Evolutionary conservation across 1,140 invertebrate genomes (phyloP).

Genomic region (Gyrodactylus salaris): DNA sequence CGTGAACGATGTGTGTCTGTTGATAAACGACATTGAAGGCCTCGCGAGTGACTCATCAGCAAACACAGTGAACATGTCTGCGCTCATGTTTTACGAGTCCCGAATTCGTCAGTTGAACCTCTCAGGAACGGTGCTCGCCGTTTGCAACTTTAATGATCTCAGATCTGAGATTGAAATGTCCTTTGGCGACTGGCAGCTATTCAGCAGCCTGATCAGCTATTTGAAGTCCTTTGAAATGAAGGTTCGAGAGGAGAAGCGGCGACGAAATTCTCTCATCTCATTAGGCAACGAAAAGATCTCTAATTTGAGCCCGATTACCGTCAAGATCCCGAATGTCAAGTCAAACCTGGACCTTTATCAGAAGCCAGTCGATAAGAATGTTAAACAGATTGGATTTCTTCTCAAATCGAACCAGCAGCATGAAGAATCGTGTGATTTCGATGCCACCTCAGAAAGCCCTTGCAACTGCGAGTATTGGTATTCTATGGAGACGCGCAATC

Average conservation of each 20-base stretch:
- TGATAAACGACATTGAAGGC: not conserved
- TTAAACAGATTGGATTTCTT: no score
- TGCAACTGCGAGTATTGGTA: not conserved
- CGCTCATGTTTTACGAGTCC: not conserved
- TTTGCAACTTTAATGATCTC: not conserved
- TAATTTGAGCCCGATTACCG: not conserved
- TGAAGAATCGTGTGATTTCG: not conserved
- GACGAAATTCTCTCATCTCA: not conserved
- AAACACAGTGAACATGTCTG: not conserved
- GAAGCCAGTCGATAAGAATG: not conserved
- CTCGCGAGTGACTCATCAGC: not conserved
- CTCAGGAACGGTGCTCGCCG: not conserved
- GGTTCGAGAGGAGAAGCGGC: not conserved
- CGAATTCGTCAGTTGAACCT: not conserved
- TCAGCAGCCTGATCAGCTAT: not conserved
- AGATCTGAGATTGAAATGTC: slow-evolving; percentile 1
- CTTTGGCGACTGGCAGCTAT: slow-evolving; percentile 5
- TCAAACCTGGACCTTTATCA: not conserved
- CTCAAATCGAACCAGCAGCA: not conserved
- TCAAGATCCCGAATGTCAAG: not conserved
- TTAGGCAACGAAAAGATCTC: not conserved
- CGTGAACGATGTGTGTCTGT: not conserved
- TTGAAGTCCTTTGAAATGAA: not conserved
- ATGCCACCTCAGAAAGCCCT: not conserved
- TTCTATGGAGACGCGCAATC: not conserved